phyloP scores from a whole-genome alignment of 2,797 vertebrate genomes.

The Chaenodraco wilsoni region DNA sequence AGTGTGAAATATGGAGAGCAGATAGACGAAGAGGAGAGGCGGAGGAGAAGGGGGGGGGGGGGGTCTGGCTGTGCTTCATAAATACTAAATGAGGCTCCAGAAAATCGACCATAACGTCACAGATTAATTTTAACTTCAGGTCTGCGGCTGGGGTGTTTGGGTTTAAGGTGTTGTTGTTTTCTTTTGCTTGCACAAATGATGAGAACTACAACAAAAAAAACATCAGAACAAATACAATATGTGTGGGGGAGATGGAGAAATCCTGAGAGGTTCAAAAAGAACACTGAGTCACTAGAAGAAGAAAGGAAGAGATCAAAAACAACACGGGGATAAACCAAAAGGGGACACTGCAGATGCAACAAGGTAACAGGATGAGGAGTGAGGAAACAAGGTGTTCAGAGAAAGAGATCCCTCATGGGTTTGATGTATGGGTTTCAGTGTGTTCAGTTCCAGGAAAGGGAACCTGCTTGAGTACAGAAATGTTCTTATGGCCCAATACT shows the following conservation, averaged over 20 bases:
- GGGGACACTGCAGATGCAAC: background rate
- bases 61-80: slow-evolving; percentile 60
- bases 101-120: slow-evolving; percentile 32
- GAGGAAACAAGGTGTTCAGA: no score
- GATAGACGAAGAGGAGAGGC: background rate
- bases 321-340: background rate
- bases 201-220: background rate
- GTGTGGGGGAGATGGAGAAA: background rate
- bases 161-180: slow-evolving; percentile 7
- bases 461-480: no score
- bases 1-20: no score
- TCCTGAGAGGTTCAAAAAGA: background rate
- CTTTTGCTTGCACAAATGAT: background rate
- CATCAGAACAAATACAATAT: background rate
- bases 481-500: no score
- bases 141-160: background rate
- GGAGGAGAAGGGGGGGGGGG: background rate
- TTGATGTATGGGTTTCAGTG: no score
- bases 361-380: background rate
- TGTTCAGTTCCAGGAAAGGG: no score
- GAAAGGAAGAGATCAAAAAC: background rate
- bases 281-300: background rate
- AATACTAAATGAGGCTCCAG: slow-evolving; percentile 62
- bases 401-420: no score
- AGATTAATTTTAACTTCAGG: slow-evolving; percentile 24